A percentile compares a stretch with the other conserved stretches of the same genome.
Conservation (phyloP, 2,888 invertebrate species). For the Athalia cordata region DNA sequence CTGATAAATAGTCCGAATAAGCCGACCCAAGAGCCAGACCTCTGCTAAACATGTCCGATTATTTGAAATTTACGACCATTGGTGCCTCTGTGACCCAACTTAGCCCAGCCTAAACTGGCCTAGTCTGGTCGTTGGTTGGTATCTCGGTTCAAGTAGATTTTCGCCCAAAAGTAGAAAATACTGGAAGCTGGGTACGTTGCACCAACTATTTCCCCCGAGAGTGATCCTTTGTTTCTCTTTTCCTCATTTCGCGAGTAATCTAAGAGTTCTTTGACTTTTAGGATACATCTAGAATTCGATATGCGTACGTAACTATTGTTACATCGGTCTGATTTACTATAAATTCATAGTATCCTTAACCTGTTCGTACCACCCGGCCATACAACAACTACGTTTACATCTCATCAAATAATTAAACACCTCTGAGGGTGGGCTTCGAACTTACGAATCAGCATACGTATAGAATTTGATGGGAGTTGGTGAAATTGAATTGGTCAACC, state of each 20-base stretch:
- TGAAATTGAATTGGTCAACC: constrained; percentile 22
- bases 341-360: no score
- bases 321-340: no score
- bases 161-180: constrained; percentile 6
- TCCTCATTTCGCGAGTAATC: background rate
- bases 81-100: constrained; percentile 28
- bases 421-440: background rate
- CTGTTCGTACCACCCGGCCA: no score
- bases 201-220: constrained; percentile 35
- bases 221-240: constrained; percentile 9
- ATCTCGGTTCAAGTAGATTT: constrained; percentile 9
- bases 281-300: no score
- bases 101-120: constrained; percentile 24
- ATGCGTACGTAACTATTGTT: no score
- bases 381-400: background rate
- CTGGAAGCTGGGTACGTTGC: constrained; percentile 9
- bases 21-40: constrained; percentile 35
- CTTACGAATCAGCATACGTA: background rate
- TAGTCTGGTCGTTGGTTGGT: constrained; percentile 24
- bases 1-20: constrained; percentile 43
- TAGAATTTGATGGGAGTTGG: background rate
- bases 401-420: background rate
- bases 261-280: no score
- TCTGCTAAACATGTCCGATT: constrained; percentile 43
- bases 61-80: constrained; percentile 40